Evolutionary conservation across 2,113 vertebrate species (phyloP), one percentile per base, ranked within the genome.

Genomic region (Urocolius indicus): DNA sequence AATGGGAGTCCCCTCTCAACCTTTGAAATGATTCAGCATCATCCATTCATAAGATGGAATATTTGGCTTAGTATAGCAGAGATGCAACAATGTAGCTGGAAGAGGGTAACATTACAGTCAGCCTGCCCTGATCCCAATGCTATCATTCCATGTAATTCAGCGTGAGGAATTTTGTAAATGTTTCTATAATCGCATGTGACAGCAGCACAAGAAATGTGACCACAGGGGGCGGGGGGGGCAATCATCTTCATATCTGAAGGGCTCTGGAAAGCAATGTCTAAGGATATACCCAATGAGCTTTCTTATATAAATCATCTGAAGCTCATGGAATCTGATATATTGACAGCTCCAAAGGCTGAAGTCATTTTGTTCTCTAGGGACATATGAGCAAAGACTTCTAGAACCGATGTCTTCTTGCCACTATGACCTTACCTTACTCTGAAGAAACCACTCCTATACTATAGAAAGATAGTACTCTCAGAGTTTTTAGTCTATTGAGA

Each of bases 51-150:
- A 20, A 89, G 73, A 84, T 55, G 0, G 0, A 61, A 20, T 54
- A 72, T 72, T 49, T 69, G 76, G 23, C 29, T 73, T 13, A 59
- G 69, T 10, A 55, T 8, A 22, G 62, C 73, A 34, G 57, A 78
- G 84, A 89, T 75, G 76, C 52, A 81, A 81, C 88, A 90, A 84
- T 54, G 92, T 93, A 90, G 55, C 87, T 88, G 94, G 90, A 48
- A 71, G 52, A 49, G 85, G 29, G 61, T 93, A 93, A 57, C 10
- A 36, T 95, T 96, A 89, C 90, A 93, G 41, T 10, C 66, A 80
- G 83, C 61, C 83, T 58, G 38, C 67, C 49, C 48, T 30, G 8
- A 94, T 78, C 66, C 78, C 65, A 75, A 24, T 30, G 2, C 36
- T 36, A 30, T 10, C 86, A 66, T 32, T 76, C 61, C 46, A 27